Base-by-base conservation (phyloP, 2,113 vertebrate species). In the Trichechus manatus region DNA sequence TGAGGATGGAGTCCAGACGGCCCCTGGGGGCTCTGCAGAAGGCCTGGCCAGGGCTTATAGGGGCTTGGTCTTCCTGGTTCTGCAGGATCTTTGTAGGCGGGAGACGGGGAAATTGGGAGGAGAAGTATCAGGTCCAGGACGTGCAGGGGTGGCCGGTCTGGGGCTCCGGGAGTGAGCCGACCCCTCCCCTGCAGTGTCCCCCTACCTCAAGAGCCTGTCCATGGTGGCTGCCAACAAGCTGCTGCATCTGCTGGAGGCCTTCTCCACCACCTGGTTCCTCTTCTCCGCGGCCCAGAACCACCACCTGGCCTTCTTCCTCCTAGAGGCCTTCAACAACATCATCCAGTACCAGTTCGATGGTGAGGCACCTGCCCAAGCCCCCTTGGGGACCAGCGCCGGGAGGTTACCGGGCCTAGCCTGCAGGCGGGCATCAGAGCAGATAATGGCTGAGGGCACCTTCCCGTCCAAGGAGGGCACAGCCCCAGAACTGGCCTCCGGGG, bases 261-360 rank as follows among this genome's bases (percentile, higher is more conserved):
- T 99, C 98, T 99, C 99, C 63, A 99, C 99, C 83, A 99, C 98
- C 92, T 99, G 99, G 99, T 99, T 99, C 98, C 98, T 99, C 59
- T 99, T 99, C 97, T 99, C 99, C 0, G 97, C 99, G 2, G 97
- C 99, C 61, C 99, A 99, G 98, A 99, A 99, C 98, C 99, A 99
- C 96, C 99, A 99, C 94, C 99, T 99, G 3, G 99, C 99, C 85
- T 99, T 99, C 98, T 99, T 99, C 98, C 98, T 99, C 68, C 98
- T 99, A 3, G 99, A 99, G 97, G 99, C 99, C 95, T 99, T 99
- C 98, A 99, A 99, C 98, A 99, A 99, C 95, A 99, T 99, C 72
- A 99, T 99, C 97, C 99, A 99, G 98, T 99, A 99, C 97, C 99
- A 99, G 98, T 99, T 99, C 98, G 99, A 99, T 53, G 99, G 99